A percentile compares a stretch with the other conserved stretches of the same genome.
Evolutionary conservation across 2,113 vertebrate genomes (phyloP).

Genomic region (Orthonyx spaldingii): DNA sequence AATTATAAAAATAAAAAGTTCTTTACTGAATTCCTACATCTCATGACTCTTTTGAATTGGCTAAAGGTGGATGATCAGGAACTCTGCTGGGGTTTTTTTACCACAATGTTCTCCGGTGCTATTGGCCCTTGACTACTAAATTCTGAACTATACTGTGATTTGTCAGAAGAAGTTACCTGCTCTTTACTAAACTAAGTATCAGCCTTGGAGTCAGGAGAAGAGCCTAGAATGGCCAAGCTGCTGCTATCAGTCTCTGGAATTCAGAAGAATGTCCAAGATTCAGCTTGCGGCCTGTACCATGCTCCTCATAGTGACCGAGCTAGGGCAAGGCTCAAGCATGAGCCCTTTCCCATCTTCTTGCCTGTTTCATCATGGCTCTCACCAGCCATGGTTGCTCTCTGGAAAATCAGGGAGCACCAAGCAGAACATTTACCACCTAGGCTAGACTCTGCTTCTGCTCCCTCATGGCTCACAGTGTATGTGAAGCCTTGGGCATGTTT

Average conservation of each 20-base stretch:
- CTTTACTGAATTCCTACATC: neutral
- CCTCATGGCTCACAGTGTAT: neutral
- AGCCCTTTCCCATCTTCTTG: neutral
- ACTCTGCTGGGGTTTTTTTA: neutral
- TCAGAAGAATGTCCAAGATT: neutral
- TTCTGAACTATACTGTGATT: neutral
- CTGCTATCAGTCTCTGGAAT: neutral
- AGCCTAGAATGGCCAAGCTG: neutral
- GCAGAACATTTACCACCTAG: neutral
- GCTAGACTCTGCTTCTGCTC: neutral
- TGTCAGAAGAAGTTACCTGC: neutral
- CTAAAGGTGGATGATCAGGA: neutral
- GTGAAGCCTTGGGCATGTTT: neutral
- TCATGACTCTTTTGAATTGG: neutral
- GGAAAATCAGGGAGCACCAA: neutral
- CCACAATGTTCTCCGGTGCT: neutral
- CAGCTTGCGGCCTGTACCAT: neutral
- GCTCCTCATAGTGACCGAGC: neutral
- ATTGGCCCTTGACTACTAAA: neutral
- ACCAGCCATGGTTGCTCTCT: neutral
- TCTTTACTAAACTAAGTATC: neutral
- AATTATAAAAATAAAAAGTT: neutral
- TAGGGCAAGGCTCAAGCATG: neutral
- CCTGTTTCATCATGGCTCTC: neutral
- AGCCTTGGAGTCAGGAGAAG: neutral